Evolutionary conservation across 2,888 invertebrate species (phyloP).

Genomic region (Hirtodrosophila alboralis): DNA sequence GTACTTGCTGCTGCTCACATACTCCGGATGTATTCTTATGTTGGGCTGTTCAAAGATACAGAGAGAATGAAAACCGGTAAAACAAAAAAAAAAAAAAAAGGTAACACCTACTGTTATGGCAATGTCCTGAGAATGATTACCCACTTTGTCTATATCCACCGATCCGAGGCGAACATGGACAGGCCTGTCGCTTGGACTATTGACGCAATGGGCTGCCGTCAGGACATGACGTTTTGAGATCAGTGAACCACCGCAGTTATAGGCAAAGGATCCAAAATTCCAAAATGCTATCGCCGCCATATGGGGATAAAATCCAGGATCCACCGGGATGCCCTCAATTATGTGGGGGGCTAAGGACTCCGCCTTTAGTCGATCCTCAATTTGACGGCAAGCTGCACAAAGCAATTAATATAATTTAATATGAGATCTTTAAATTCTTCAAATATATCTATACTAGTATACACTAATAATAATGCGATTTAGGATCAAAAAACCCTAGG

Average conservation of each 20-base stretch:
- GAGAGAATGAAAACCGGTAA: neutral
- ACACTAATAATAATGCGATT: too few species aligned
- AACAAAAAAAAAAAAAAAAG: too few species aligned
- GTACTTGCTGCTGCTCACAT: conserved; percentile 66
- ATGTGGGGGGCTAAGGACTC: conserved; percentile 66
- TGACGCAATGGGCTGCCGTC: conserved; percentile 82
- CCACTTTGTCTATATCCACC: conserved; percentile 56
- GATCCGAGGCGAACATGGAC: conserved; percentile 76
- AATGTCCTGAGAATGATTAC: conserved; percentile 49
- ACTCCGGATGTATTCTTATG: conserved; percentile 69
- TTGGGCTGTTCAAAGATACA: conserved; percentile 55
- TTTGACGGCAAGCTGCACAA: conserved; percentile 32
- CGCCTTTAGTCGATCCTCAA: neutral
- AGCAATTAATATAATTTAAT: too few species aligned
- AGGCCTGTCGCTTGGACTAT: conserved; percentile 42
- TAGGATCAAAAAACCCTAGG: too few species aligned
- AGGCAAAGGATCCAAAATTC: conserved; percentile 41
- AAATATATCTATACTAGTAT: too few species aligned
- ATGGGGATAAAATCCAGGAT: conserved; percentile 78
- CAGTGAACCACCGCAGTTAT: conserved; percentile 79
- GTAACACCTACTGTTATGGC: conserved; percentile 57
- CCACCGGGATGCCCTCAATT: conserved; percentile 70
- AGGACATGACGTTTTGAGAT: conserved; percentile 74
- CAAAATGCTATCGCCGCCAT: conserved; percentile 79
- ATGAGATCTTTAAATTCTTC: too few species aligned